phyloP scores from a whole-genome alignment of 2,113 vertebrate species.

The Coptodon bakossiorum region DNA sequence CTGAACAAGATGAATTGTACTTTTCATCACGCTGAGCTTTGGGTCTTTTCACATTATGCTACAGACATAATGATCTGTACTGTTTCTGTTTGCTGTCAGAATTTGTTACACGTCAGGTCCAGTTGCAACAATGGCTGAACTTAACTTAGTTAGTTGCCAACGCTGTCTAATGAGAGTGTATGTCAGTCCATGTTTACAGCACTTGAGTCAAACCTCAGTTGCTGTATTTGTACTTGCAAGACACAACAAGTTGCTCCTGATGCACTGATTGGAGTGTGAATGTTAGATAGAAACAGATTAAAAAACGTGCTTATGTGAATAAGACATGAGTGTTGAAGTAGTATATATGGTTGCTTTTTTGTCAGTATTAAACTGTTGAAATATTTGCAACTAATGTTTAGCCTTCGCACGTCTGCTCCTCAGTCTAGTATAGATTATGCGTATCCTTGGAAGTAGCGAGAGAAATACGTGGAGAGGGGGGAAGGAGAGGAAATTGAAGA shows the following conservation, averaged over 20 bases:
- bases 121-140: neutral
- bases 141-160: neutral
- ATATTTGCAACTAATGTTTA: neutral
- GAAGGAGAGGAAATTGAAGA: conserved; percentile 7
- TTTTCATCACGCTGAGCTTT: neutral
- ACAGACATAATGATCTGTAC: neutral
- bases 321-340: neutral
- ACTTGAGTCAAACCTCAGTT: neutral
- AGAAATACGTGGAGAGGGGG: neutral
- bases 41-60: neutral
- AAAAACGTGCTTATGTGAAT: neutral
- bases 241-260: neutral
- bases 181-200: neutral
- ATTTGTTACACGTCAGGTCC: neutral
- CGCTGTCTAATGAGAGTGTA: neutral
- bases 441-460: neutral
- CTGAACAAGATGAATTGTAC: neutral
- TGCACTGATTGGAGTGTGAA: neutral
- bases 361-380: neutral
- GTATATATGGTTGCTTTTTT: neutral
- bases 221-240: neutral
- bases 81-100: neutral
- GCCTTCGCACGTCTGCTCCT: neutral
- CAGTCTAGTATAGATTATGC: neutral
- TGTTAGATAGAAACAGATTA: neutral